Evolutionary conservation across 2,113 vertebrate species (phyloP), one percentile per base, ranked within the genome.

Genomic region (Gobio gobio): DNA sequence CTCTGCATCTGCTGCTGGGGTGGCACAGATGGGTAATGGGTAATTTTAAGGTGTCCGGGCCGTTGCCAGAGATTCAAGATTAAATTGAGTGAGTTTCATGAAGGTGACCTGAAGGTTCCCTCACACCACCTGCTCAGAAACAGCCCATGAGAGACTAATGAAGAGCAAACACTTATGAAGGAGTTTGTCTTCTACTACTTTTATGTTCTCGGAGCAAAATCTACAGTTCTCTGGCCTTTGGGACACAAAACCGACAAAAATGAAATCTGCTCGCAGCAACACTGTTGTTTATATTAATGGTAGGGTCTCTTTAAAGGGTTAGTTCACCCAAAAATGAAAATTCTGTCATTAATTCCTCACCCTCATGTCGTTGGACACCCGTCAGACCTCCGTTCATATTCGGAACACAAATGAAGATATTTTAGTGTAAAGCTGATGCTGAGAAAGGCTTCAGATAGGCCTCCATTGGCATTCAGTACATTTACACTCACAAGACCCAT

Each of bases 11-110:
- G 33, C 80, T 68, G 40, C 10, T 73, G 51, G 76, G 63, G 26
- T 66, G 70, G 43, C 83, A 70, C 86, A 87, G 83, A 82, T 87
- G 78, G 83, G 59, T 85, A 68, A 85, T 85, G 59, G 24, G 61
- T 49, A 51, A 45, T 70, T 36, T 80, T 59, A 77, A 85, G 83
- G 83, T 84, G 76, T 36, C 82, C 86, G 51, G 73, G 33, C 82
- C 59, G 9, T 66, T 29, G 56, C 59, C 73, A 82, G 49, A 64
- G 70, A 70, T 70, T 84, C 43, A 33, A 68, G 78, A 78, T 84
- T 84, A 75, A 68, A 75, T 84, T 84, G 76, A 68, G 45, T 33
- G 56, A 1, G 7, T 45, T 64, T 75, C 74, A 22, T 43, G 61
- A 86, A 83, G 59, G 78, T 64, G 59, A 80, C 16, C 54, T 86